Percentiles rank a stretch among this genome's conserved stretches.
Evolutionary conservation across 64 coral and sea anemone species (phyloP).

Genomic region (Pocillopora damicornis): DNA sequence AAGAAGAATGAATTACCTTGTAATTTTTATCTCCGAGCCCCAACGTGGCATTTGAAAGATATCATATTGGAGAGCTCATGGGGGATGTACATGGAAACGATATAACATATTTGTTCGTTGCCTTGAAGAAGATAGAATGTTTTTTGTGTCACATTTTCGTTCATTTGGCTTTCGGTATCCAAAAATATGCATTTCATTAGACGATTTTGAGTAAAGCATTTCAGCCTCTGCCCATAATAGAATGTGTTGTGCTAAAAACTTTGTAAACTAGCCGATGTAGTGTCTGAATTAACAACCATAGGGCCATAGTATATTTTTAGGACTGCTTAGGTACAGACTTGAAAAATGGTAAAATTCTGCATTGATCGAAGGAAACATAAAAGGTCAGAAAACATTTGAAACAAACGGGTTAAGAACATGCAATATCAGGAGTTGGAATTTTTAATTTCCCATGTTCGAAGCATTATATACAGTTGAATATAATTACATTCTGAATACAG

Average conservation of each 20-base stretch:
- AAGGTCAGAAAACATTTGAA: no score
- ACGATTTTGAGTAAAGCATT: background rate
- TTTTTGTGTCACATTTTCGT: background rate
- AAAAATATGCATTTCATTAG: background rate
- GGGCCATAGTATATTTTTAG: no score
- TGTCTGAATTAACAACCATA: background rate
- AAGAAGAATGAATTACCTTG: background rate
- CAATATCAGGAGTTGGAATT: no score
- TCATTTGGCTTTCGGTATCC: background rate
- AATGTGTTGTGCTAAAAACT: background rate
- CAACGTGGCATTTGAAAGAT: background rate
- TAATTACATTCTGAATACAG: no score
- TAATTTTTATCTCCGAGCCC: background rate
- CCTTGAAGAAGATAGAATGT: background rate
- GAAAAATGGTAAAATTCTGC: no score
- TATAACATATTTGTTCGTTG: background rate
- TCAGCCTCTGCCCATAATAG: background rate
- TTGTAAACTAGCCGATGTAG: background rate
- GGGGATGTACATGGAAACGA: background rate
- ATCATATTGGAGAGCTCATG: background rate
- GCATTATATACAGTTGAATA: no score
- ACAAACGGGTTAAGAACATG: no score
- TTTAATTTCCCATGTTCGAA: no score
- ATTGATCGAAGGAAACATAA: no score
- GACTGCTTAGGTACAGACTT: no score